These are phyloP conservation scores for Pheosia tremula DNA, from an alignment of 2,888 invertebrate genomes.

Conservation along the genomic window DNA sequence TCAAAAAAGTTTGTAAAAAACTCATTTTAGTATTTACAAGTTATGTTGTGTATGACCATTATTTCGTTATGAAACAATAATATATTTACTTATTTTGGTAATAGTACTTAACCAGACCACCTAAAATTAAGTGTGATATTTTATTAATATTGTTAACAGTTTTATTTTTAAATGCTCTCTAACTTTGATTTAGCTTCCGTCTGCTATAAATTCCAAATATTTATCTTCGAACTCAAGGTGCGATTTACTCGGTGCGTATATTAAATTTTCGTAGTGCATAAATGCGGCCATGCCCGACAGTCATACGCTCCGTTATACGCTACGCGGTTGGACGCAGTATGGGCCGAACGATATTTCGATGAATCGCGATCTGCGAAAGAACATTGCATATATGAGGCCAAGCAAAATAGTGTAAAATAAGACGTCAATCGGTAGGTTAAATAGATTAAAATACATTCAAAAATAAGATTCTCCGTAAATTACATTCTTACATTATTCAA, in stretches of 20 bases:
- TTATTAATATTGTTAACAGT: slow-evolving; percentile 54
- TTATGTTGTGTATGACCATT: slow-evolving; percentile 63
- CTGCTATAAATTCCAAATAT: slow-evolving; percentile 26
- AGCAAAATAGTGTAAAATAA: too few relatives aligned
- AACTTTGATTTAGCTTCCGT: slow-evolving; percentile 44
- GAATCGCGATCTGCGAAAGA: too few relatives aligned
- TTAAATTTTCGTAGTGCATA: background rate
- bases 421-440: too few relatives aligned
- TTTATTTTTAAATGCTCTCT: slow-evolving; percentile 71
- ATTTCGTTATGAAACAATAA: slow-evolving; percentile 58
- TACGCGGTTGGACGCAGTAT: too few relatives aligned
- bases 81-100: slow-evolving; percentile 45
- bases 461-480: too few relatives aligned
- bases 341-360: too few relatives aligned
- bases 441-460: too few relatives aligned
- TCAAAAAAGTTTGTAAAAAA: too few relatives aligned
- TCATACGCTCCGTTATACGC: too few relatives aligned
- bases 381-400: too few relatives aligned
- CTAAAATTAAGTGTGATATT: slow-evolving; percentile 78
- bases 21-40: background rate
- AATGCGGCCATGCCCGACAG: background rate
- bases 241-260: slow-evolving; percentile 15
- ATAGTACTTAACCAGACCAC: slow-evolving; percentile 79
- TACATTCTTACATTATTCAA: too few relatives aligned
- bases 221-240: slow-evolving; percentile 25